Evolutionary conservation across 2,888 invertebrate species (phyloP).

Genomic region (Machimus atricapillus): DNA sequence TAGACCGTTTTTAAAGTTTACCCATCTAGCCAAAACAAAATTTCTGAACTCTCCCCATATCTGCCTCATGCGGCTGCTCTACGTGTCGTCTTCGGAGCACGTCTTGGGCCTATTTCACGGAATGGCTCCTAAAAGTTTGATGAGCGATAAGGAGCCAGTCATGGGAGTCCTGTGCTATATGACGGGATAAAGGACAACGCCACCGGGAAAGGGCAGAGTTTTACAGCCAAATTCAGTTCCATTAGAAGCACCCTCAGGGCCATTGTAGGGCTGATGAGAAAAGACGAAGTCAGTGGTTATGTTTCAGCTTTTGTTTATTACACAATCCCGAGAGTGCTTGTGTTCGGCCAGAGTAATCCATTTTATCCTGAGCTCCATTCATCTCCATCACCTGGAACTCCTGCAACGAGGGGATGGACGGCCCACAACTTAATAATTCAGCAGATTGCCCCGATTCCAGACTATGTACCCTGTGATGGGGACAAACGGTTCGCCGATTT

Average conservation of each 20-base stretch:
- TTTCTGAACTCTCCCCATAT: background rate
- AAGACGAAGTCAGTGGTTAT: background rate
- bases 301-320: background rate
- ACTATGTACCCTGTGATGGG: background rate
- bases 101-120: background rate
- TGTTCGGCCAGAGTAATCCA: background rate
- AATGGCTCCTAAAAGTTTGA: constrained; percentile 29
- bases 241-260: background rate
- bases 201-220: background rate
- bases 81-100: background rate
- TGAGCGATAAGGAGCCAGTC: constrained; percentile 6
- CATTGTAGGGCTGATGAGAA: background rate
- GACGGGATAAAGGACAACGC: background rate
- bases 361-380: background rate
- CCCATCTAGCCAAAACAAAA: background rate
- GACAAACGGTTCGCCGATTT: background rate
- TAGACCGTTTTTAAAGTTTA: background rate
- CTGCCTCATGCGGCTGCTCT: background rate
- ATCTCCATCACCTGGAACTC: background rate
- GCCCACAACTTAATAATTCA: background rate
- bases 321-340: background rate
- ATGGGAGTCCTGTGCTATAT: background rate
- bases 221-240: background rate
- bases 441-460: background rate
- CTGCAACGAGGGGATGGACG: background rate